Conservation (phyloP, 2,113 vertebrate species). For the Rhea pennata region DNA sequence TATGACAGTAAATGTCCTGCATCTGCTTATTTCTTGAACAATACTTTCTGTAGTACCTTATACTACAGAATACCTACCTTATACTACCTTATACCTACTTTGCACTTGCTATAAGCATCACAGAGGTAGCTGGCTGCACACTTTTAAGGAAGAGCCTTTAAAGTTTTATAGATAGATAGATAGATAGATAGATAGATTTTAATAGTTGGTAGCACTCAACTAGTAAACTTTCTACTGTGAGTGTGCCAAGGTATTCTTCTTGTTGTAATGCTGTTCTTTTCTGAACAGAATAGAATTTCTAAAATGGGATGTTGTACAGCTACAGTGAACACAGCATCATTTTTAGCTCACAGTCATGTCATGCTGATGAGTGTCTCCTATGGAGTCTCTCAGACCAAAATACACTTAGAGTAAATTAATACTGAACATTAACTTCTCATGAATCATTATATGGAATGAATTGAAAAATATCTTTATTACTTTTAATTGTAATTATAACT, state of each 20-base stretch:
- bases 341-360: not conserved
- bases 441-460: not conserved
- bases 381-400: not conserved
- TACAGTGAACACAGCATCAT: not conserved
- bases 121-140: not conserved
- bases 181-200: not conserved
- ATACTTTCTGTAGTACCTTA: not conserved
- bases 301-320: not conserved
- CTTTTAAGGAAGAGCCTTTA: not conserved
- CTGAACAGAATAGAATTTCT: not conserved
- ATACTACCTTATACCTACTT: not conserved
- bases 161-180: not conserved
- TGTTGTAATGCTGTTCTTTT: not conserved
- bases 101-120: not conserved
- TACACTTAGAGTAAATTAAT: not conserved
- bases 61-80: too few relatives aligned
- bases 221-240: not conserved
- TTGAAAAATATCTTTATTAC: not conserved
- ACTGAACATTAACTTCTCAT: not conserved
- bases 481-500: not conserved
- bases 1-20: not conserved
- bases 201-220: not conserved
- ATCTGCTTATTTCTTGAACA: not conserved
- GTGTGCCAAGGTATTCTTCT: not conserved
- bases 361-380: not conserved